Evolutionary conservation across 30 jellyfish, hydroid and myxozoan species (phyloP).

Genomic region (Hydractinia echinata): DNA sequence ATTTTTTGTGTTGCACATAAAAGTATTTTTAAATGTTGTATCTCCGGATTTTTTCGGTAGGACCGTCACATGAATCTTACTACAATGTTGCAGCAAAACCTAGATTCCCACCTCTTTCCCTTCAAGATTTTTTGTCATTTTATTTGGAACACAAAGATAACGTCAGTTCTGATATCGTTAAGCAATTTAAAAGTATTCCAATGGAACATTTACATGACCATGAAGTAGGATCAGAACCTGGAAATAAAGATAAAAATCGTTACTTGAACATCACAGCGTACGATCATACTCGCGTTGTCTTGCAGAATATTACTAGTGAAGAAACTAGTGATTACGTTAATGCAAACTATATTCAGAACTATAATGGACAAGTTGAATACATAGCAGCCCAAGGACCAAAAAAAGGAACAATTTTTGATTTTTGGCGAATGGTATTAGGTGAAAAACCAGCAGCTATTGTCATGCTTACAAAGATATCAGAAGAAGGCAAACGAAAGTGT

Average conservation of each 20-base stretch:
- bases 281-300: conserved; percentile 23
- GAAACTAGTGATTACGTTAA: conserved; percentile 17
- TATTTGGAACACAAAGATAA: conserved; percentile 13
- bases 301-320: neutral
- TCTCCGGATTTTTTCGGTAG: conserved; percentile 21
- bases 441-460: conserved; percentile 21
- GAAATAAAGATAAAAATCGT: conserved; percentile 7
- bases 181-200: conserved; percentile 29
- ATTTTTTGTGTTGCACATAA: no score
- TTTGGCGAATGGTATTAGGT: conserved; percentile 23
- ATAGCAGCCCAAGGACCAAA: conserved; percentile 34
- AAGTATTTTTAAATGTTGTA: no score
- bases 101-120: neutral
- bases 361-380: neutral
- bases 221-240: conserved; percentile 8
- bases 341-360: conserved; percentile 25
- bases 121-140: conserved; percentile 16
- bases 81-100: neutral
- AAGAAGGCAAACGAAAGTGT: conserved; percentile 45
- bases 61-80: conserved; percentile 55
- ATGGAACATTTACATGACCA: neutral
- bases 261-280: conserved; percentile 22
- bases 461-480: conserved; percentile 24
- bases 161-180: neutral
- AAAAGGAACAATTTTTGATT: conserved; percentile 18